These are phyloP conservation scores for Rapana venosa DNA, from an alignment of 2,888 invertebrate genomes.

Conservation along the genomic window DNA sequence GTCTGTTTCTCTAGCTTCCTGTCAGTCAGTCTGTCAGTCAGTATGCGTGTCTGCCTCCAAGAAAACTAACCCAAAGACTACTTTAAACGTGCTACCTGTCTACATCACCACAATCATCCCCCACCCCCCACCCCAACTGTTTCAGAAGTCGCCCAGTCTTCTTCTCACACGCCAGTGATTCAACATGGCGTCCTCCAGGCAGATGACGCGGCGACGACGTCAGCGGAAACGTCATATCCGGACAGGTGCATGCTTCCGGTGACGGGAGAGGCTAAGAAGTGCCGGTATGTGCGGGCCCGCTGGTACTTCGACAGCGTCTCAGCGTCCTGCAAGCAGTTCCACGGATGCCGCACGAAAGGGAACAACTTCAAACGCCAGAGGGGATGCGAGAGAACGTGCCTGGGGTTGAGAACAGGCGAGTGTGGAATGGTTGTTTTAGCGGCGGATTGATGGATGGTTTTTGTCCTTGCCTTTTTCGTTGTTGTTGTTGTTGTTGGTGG, in stretches of 20 bases:
- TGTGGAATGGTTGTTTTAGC: too few relatives aligned
- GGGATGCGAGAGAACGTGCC: constrained; percentile 57
- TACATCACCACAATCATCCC: not conserved
- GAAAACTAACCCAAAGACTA: too few relatives aligned
- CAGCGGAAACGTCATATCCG: constrained; percentile 32
- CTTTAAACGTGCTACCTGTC: not conserved
- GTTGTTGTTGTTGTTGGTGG: too few relatives aligned
- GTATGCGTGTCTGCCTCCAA: not conserved
- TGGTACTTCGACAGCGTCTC: constrained; percentile 58
- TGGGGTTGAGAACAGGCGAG: constrained; percentile 28
- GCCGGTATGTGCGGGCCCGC: constrained; percentile 53
- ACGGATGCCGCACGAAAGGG: constrained; percentile 55
- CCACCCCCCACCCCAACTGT: not conserved
- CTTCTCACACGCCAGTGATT: not conserved
- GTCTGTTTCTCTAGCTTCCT: not conserved
- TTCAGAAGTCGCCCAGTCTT: not conserved
- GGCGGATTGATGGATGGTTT: too few relatives aligned
- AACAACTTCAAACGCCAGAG: constrained; percentile 57
- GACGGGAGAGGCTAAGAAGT: constrained; percentile 54
- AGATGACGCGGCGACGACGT: constrained; percentile 42
- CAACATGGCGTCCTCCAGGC: constrained; percentile 26
- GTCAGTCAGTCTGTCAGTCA: not conserved
- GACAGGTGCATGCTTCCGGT: constrained; percentile 55
- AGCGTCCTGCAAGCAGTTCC: constrained; percentile 56
- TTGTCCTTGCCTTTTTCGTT: too few relatives aligned